Evolutionary conservation across 2,797 vertebrate species (phyloP).

Genomic region (Mus caroli): DNA sequence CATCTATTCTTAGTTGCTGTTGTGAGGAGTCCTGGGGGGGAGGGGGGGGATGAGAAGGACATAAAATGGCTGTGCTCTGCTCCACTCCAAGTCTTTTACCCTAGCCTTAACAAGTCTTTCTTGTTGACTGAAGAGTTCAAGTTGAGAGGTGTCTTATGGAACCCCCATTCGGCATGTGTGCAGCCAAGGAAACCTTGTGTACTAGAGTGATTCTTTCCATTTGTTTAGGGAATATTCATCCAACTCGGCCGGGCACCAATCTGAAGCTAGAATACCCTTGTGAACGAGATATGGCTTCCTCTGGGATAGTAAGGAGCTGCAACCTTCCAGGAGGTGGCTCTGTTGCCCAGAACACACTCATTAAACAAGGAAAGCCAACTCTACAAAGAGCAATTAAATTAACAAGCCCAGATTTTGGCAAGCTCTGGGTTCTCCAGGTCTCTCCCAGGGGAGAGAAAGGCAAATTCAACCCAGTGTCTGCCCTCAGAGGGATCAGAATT

Average conservation of each 20-base stretch:
- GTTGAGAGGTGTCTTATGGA: neutral
- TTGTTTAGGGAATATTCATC: neutral
- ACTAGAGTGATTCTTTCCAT: neutral
- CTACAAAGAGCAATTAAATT: slow-evolving; percentile 55
- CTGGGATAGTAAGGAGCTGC: neutral
- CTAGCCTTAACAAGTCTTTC: neutral
- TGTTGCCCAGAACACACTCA: neutral
- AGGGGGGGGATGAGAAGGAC: neutral
- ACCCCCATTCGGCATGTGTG: neutral
- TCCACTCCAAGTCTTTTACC: neutral
- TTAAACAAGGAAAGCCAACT: neutral
- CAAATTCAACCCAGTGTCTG: neutral
- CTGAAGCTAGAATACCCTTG: neutral
- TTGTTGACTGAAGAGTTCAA: neutral
- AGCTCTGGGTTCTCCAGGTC: neutral
- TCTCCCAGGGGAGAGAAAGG: neutral
- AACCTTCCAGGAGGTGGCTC: neutral
- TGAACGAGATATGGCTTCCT: neutral
- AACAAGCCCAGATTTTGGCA: slow-evolving; percentile 23
- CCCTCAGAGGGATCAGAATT: neutral
- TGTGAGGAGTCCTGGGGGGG: neutral
- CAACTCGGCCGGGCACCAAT: neutral
- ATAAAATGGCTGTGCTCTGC: neutral
- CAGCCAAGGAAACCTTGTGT: slow-evolving; percentile 20
- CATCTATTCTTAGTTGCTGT: neutral